phyloP scores from a whole-genome alignment of 2,113 vertebrate genomes.

The Cardinalis cardinalis region DNA sequence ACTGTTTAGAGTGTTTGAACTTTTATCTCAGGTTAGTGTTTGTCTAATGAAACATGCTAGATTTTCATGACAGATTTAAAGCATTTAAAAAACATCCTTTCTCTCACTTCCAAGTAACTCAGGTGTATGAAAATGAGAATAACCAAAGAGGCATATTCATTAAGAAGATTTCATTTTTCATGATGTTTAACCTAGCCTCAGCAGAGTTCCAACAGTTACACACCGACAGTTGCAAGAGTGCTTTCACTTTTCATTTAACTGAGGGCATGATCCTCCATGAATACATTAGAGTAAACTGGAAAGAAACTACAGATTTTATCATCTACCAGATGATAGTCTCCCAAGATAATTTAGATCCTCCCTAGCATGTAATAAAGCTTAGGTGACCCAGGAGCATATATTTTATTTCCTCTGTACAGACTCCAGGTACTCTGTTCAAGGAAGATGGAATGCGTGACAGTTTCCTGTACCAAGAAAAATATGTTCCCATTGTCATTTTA shows the following conservation, averaged over 20 bases:
- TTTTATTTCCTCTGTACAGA: not conserved
- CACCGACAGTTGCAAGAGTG: not conserved
- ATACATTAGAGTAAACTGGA: not conserved
- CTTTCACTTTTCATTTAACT: not conserved
- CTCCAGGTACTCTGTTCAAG: not conserved
- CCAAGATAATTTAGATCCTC: not conserved
- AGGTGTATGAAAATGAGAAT: not conserved
- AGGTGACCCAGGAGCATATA: not conserved
- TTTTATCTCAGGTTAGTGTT: not conserved
- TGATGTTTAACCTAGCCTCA: not conserved
- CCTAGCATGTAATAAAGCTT: not conserved
- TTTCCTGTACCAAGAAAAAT: not conserved
- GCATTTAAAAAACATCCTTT: not conserved
- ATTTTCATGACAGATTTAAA: not conserved
- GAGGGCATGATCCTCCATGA: not conserved
- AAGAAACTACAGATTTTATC: not conserved
- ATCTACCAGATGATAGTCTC: not conserved
- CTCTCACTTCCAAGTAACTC: not conserved
- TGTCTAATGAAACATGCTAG: not conserved
- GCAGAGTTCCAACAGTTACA: not conserved
- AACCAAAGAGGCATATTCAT: not conserved
- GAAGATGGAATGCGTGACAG: not conserved
- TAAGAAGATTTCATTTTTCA: not conserved
- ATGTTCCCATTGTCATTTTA: not conserved
- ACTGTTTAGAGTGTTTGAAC: not conserved